These are phyloP conservation scores for Bagarius yarrelli DNA, from an alignment of 2,113 vertebrate species.

Conservation along the genomic window DNA sequence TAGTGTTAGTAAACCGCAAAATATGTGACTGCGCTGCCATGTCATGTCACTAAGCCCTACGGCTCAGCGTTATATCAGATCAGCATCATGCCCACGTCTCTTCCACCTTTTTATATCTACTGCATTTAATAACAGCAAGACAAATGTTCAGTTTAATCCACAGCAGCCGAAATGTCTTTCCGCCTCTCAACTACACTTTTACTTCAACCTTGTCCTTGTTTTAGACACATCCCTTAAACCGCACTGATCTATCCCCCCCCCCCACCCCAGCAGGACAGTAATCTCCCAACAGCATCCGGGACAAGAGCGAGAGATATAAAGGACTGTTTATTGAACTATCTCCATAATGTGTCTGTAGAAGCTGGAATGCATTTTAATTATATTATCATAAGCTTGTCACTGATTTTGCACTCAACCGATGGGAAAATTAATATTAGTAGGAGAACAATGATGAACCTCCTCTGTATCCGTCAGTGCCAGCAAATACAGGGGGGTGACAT, in stretches of 20 bases:
- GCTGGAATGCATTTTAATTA: background rate
- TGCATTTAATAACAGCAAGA: background rate
- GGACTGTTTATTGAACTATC: constrained; percentile 18
- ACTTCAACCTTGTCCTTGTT: constrained; percentile 20
- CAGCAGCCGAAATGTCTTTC: background rate
- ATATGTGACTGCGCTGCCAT: background rate
- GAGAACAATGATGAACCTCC: background rate
- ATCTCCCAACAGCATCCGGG: constrained; percentile 23
- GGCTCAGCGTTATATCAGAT: background rate
- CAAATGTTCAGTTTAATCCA: background rate
- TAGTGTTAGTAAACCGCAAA: background rate
- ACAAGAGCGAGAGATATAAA: constrained; percentile 13
- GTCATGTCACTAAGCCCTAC: constrained; percentile 2
- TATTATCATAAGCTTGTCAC: background rate
- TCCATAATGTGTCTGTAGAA: background rate
- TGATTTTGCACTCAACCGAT: background rate
- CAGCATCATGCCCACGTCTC: background rate
- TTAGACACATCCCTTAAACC: constrained; percentile 11
- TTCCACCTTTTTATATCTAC: background rate
- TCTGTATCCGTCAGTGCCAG: background rate
- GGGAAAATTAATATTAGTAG: background rate
- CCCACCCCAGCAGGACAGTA: constrained; percentile 18
- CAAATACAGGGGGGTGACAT: too few species aligned
- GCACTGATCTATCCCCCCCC: background rate
- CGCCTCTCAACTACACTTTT: constrained; percentile 1